Conservation (phyloP, 2,797 vertebrate genomes). For the Apogon talboti region DNA sequence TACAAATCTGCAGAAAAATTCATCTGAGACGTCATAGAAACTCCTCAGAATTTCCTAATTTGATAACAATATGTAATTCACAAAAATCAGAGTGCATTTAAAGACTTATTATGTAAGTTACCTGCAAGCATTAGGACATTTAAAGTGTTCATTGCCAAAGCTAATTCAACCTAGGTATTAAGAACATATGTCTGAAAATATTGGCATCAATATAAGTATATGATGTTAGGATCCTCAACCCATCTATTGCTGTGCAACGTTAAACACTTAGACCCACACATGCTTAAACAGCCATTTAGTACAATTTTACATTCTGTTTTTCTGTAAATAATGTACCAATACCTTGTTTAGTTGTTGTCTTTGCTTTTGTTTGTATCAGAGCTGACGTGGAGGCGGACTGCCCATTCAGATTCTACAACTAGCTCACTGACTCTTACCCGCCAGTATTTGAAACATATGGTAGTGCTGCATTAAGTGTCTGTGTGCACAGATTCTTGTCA, state of each 20-base stretch:
- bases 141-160: constrained; percentile 18
- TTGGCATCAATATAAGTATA: constrained; percentile 4
- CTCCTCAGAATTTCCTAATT: no score
- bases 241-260: constrained; percentile 20
- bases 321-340: constrained; percentile 66
- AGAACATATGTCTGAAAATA: constrained; percentile 11
- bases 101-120: not conserved
- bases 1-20: not conserved
- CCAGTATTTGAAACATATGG: constrained; percentile 70
- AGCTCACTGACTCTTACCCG: constrained; percentile 46
- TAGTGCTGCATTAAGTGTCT: constrained; percentile 77
- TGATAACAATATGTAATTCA: no score
- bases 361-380: constrained; percentile 66
- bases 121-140: constrained; percentile 4
- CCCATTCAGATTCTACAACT: constrained; percentile 20
- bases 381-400: constrained; percentile 39
- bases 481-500: constrained; percentile 79
- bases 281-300: constrained; percentile 4
- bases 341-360: constrained; percentile 65
- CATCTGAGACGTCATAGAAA: constrained; percentile 8
- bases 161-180: constrained; percentile 14
- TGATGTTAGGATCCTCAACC: constrained; percentile 14
- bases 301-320: constrained; percentile 51
- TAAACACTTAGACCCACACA: constrained; percentile 20
- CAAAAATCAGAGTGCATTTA: not conserved